These are phyloP conservation scores for Channa striata DNA, from an alignment of 2,797 vertebrate species.

Conservation along the genomic window DNA sequence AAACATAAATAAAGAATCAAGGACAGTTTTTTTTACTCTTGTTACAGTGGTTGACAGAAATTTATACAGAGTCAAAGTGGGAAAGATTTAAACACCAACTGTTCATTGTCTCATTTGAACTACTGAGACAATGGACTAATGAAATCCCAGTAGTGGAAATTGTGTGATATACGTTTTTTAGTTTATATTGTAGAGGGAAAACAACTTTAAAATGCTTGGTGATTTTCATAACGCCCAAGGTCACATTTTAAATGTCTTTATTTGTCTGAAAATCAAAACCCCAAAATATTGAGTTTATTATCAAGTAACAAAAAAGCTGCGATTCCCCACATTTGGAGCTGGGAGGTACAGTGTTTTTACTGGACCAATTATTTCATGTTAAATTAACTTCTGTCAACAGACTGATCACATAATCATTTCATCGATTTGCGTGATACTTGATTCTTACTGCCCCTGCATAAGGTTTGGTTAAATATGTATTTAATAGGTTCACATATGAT, in stretches of 20 bases:
- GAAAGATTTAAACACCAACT: not conserved
- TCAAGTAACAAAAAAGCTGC: not conserved
- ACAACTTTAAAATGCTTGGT: not conserved
- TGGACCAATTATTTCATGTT: not conserved
- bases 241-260: not conserved
- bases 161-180: too few relatives aligned
- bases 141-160: too few relatives aligned
- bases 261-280: not conserved
- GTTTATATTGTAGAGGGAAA: not conserved
- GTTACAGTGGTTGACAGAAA: not conserved
- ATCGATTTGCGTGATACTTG: too few relatives aligned
- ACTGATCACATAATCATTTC: not conserved
- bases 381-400: not conserved
- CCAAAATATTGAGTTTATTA: not conserved
- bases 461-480: not conserved
- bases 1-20: constrained; percentile 59
- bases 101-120: not conserved
- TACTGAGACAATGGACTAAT: too few relatives aligned
- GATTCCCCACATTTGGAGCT: not conserved
- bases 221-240: not conserved
- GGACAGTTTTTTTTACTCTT: too few relatives aligned
- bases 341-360: not conserved
- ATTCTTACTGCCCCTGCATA: not conserved
- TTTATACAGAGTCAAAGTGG: not conserved
- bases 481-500: not conserved